Evolutionary conservation across 2,797 vertebrate genomes (phyloP), one percentile per base, ranked within the genome.

Genomic region (Helarctos malayanus): DNA sequence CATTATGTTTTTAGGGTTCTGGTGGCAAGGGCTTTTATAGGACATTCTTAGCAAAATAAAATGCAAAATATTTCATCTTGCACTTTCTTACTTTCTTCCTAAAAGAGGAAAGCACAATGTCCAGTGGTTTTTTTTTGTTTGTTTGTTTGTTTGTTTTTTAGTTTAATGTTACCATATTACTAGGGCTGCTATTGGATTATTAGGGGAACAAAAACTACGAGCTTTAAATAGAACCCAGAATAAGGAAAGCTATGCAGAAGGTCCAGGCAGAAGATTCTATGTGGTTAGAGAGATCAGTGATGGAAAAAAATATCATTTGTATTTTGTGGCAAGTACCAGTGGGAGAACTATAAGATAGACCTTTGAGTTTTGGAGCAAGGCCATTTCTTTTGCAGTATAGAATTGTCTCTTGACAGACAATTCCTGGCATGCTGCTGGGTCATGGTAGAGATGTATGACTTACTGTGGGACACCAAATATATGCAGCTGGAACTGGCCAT

Each of bases 381-480:
- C 14, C 29, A 35, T 91, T 86, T 69, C 12, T 80, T 82, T 29
- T 78, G 69, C 56, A 89, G 21, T 29, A 83, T 29, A 47, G 35
- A 86, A 86, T 80, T 91, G 23, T 73, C 45, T 47, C 90, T 65
- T 73, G 75, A 63, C 71, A 80, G 75, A 73, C 7, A 94, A 13
- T 8, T 63, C 29, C 15, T 45, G 29, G 35, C 47, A 45, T 80
- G 23, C 38, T 81, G 5, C 29, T 73, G n/a, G 45, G 6, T 57
- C 32, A 45, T 35, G 2, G 14, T 9, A 54, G 29, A 81, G 45
- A 54, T 91, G 7, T 73, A 38, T 35, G 27, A 23, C 18, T 38
- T 29, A 29, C 25, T 63, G 6, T 63, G 19, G n/a, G 35, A 61
- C 38, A 54, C 54, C 16, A 95, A 49, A 11, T 71, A 6, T 63